These are phyloP conservation scores for Cirrhinus mrigala DNA, from an alignment of 2,797 vertebrate species.

Conservation along the genomic window DNA sequence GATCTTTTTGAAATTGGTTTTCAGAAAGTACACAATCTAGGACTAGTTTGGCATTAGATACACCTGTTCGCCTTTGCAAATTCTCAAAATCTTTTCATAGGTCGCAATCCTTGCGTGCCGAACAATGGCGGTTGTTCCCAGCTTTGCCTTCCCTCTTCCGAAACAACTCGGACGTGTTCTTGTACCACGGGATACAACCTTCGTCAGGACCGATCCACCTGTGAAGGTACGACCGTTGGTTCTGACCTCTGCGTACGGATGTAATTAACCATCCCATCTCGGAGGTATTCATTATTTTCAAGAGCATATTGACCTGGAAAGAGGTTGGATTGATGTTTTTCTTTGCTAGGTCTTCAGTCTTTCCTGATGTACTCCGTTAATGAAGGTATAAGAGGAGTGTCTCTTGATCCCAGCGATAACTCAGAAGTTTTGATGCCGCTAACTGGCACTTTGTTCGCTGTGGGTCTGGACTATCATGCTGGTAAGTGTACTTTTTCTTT, in stretches of 20 bases:
- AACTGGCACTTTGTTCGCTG: conserved; percentile 82
- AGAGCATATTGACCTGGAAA: background rate
- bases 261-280: background rate
- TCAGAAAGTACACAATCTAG: background rate
- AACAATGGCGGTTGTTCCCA: conserved; percentile 88
- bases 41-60: background rate
- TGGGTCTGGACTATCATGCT: conserved; percentile 88
- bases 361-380: conserved; percentile 89
- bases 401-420: conserved; percentile 84
- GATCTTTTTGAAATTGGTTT: background rate
- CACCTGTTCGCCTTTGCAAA: background rate
- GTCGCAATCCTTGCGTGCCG: conserved; percentile 16
- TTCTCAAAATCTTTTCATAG: background rate
- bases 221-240: conserved; percentile 75
- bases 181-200: conserved; percentile 87
- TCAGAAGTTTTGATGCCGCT: conserved; percentile 85
- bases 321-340: background rate
- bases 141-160: conserved; percentile 86
- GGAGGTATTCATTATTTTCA: background rate
- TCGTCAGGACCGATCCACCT: conserved; percentile 81
- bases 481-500: conserved; percentile 67
- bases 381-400: conserved; percentile 85
- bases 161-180: conserved; percentile 81
- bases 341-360: conserved; percentile 80
- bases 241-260: background rate